A percentile compares a stretch with the other conserved stretches of the same genome.
These are phyloP conservation scores for Meloe dianella DNA, from an alignment of 2,888 invertebrate species.

Conservation along the genomic window DNA sequence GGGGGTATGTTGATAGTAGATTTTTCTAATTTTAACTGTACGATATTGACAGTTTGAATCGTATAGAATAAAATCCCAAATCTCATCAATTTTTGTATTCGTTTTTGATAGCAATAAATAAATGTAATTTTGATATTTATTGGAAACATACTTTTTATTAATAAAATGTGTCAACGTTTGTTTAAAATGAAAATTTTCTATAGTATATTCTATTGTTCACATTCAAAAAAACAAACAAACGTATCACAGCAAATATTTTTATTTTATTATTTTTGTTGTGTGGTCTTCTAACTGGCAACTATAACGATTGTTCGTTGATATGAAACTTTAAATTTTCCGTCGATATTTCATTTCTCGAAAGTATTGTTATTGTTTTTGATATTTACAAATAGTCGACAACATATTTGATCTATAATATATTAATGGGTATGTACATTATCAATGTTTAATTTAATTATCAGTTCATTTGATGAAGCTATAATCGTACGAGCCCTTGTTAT, in stretches of 20 bases:
- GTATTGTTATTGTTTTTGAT: neutral
- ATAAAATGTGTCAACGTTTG: neutral
- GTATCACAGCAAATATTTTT: too few species aligned
- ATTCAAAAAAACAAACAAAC: too few species aligned
- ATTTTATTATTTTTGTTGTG: neutral
- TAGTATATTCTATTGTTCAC: too few species aligned
- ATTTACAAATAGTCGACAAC: neutral
- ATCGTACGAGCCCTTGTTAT: neutral
- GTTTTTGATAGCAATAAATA: neutral
- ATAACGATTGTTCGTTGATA: neutral
- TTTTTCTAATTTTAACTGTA: neutral
- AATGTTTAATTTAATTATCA: neutral
- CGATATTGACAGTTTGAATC: neutral
- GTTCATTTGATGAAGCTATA: neutral
- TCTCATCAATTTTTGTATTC: neutral
- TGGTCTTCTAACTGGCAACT: neutral
- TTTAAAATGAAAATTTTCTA: neutral
- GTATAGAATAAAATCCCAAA: constrained; percentile 1
- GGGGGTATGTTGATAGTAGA: neutral
- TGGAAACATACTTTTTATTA: too few species aligned
- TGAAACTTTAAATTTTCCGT: neutral
- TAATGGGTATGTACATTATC: neutral
- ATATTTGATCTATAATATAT: too few species aligned
- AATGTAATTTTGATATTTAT: neutral
- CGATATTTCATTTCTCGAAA: neutral